phyloP scores from a whole-genome alignment of 2,113 vertebrate species.

The Austrofundulus limnaeus region DNA sequence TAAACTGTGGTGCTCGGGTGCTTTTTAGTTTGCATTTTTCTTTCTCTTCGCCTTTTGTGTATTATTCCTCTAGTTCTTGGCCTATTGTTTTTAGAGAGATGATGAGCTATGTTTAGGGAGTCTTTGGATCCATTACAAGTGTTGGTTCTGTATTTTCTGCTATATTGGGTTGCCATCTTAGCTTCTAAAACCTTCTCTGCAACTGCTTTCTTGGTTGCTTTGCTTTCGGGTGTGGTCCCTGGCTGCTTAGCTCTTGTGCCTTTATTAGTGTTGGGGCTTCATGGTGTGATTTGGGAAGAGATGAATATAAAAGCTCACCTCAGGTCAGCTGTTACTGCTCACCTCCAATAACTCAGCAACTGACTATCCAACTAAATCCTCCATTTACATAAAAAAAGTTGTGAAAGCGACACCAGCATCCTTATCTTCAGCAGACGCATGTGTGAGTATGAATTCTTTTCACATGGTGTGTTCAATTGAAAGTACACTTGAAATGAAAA shows the following conservation, averaged over 20 bases:
- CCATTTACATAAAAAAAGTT: slow-evolving; percentile 46
- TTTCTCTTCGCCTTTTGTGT: slow-evolving; percentile 29
- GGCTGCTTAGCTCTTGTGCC: slow-evolving; percentile 22
- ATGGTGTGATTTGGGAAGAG: slow-evolving; percentile 79
- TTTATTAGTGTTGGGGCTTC: slow-evolving; percentile 72
- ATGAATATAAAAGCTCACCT: slow-evolving; percentile 82
- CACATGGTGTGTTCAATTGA: slow-evolving; percentile 49
- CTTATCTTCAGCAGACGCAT: slow-evolving; percentile 72
- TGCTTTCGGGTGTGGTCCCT: slow-evolving; percentile 60
- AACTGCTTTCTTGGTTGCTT: slow-evolving; percentile 31
- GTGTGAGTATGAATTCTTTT: slow-evolving; percentile 87
- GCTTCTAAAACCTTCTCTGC: slow-evolving; percentile 6
- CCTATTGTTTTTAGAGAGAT: slow-evolving; percentile 26
- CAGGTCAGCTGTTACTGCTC: slow-evolving; percentile 95
- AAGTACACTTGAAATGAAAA: slow-evolving; percentile 18
- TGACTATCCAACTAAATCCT: slow-evolving; percentile 65
- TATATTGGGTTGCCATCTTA: not conserved
- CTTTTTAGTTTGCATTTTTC: slow-evolving; percentile 77
- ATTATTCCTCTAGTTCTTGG: slow-evolving; percentile 36
- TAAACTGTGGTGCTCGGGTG: slow-evolving; percentile 88
- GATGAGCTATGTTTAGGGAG: slow-evolving; percentile 14
- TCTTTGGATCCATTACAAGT: slow-evolving; percentile 22
- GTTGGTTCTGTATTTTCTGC: slow-evolving; percentile 9
- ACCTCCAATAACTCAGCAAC: slow-evolving; percentile 64
- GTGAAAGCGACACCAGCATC: slow-evolving; percentile 62